Percentiles rank a stretch among this genome's conserved stretches.
These are phyloP conservation scores for Coecobrya sp. DNA, from an alignment of 2,888 invertebrate genomes.

Conservation along the genomic window DNA sequence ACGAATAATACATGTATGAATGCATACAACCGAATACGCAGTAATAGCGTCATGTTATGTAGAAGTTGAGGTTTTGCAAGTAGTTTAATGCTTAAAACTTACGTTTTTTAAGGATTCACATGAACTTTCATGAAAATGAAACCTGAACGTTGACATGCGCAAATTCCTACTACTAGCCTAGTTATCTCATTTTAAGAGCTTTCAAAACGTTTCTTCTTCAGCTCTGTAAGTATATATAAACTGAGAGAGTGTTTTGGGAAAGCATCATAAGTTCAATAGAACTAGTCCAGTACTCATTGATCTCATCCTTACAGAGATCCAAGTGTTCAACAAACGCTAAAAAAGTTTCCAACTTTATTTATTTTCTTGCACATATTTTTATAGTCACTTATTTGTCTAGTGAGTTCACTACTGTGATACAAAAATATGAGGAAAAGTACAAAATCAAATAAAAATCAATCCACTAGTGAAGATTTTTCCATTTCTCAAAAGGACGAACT, in stretches of 20 bases:
- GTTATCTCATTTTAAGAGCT: background rate
- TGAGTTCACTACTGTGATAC: constrained; percentile 20
- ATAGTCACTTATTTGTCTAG: background rate
- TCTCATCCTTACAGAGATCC: constrained; percentile 11
- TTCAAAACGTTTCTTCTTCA: constrained; percentile 4
- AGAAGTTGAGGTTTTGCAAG: too few species aligned
- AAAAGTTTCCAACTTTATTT: background rate
- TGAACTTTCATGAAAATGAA: constrained; percentile 24
- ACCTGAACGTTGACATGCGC: background rate
- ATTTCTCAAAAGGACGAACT: constrained; percentile 49
- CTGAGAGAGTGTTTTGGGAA: background rate
- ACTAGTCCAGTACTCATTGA: constrained; percentile 14
- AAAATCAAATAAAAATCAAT: constrained; percentile 19
- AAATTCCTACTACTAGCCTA: too few species aligned
- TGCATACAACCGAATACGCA: too few species aligned
- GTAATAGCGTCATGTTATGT: too few species aligned
- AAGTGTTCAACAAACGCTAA: background rate
- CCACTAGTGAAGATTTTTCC: constrained; percentile 14
- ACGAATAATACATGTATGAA: too few species aligned
- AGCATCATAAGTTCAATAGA: background rate
- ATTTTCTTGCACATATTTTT: background rate
- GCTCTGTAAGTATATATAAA: constrained; percentile 1
- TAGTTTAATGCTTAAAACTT: background rate
- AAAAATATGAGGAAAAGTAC: constrained; percentile 36
- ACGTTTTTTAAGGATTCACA: background rate